These are phyloP conservation scores for Premnoplex brunnescens DNA, from an alignment of 2,797 vertebrate species.

Conservation along the genomic window DNA sequence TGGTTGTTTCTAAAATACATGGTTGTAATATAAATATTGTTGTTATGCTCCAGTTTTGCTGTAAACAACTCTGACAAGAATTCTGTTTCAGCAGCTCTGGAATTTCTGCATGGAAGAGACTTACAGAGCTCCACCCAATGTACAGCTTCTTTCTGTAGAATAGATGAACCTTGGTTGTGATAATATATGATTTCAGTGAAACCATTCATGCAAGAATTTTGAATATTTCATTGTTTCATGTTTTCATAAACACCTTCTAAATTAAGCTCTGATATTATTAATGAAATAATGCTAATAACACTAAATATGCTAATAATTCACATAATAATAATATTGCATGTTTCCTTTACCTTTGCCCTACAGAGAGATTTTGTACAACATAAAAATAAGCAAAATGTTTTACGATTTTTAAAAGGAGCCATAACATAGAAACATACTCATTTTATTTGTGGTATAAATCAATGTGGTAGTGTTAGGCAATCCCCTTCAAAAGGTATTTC, in stretches of 20 bases:
- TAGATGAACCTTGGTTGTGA: background rate
- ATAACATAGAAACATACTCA: background rate
- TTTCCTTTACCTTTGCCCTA: background rate
- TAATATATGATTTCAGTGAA: background rate
- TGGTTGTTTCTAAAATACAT: background rate
- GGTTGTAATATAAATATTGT: background rate
- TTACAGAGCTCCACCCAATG: background rate
- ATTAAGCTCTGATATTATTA: background rate
- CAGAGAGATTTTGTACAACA: background rate
- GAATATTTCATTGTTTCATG: background rate
- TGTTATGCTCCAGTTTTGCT: background rate
- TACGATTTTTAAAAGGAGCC: background rate
- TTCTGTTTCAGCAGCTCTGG: background rate
- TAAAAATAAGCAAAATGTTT: background rate
- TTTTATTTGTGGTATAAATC: background rate
- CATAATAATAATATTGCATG: background rate
- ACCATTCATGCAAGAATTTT: background rate
- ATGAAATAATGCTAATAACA: background rate
- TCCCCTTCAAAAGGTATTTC: background rate
- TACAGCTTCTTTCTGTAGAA: background rate
- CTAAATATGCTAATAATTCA: background rate
- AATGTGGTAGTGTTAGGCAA: background rate
- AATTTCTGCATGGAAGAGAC: background rate
- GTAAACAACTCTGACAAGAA: background rate
- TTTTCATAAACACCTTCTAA: background rate